phyloP scores from a whole-genome alignment of 2,113 vertebrate genomes.

The Electrona antarctica region DNA sequence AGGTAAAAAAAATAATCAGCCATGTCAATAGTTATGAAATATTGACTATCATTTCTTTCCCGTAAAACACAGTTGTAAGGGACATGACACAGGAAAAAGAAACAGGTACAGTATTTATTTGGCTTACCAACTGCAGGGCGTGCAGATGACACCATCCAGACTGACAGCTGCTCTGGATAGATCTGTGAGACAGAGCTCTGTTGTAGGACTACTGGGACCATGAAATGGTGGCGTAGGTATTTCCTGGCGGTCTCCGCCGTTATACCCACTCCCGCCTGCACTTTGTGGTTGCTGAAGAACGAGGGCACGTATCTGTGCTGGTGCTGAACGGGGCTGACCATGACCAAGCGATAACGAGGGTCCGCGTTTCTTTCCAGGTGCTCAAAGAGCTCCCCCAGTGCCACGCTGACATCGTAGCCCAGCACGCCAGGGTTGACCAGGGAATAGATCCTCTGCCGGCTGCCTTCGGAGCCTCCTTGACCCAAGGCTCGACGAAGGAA shows the following conservation, averaged over 20 bases:
- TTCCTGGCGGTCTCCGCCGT: conserved; percentile 32
- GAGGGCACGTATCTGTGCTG: conserved; percentile 79
- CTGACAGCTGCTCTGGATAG: conserved; percentile 69
- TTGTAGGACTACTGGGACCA: neutral
- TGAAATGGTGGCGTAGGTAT: conserved; percentile 75
- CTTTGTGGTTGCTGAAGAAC: conserved; percentile 76
- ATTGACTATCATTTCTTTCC: neutral
- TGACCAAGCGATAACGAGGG: conserved; percentile 67
- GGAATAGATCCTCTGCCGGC: conserved; percentile 75
- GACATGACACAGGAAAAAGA: neutral
- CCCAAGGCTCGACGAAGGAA: conserved; percentile 78
- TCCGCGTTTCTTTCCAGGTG: conserved; percentile 55
- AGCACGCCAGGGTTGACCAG: conserved; percentile 76
- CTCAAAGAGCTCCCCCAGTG: conserved; percentile 70
- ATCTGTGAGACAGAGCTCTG: conserved; percentile 21
- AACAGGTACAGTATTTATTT: neutral
- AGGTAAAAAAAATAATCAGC: neutral
- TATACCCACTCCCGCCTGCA: conserved; percentile 58
- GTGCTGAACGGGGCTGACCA: conserved; percentile 71
- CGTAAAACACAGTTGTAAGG: neutral
- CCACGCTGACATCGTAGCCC: conserved; percentile 76
- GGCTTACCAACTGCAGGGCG: conserved; percentile 79
- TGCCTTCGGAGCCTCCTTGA: conserved; percentile 23
- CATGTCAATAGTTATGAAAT: neutral
- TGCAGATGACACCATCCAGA: conserved; percentile 76